Percentiles rank a stretch among this genome's conserved stretches.
Evolutionary conservation across 1,140 invertebrate genomes (phyloP).

Genomic region (Nautilus pompilius): DNA sequence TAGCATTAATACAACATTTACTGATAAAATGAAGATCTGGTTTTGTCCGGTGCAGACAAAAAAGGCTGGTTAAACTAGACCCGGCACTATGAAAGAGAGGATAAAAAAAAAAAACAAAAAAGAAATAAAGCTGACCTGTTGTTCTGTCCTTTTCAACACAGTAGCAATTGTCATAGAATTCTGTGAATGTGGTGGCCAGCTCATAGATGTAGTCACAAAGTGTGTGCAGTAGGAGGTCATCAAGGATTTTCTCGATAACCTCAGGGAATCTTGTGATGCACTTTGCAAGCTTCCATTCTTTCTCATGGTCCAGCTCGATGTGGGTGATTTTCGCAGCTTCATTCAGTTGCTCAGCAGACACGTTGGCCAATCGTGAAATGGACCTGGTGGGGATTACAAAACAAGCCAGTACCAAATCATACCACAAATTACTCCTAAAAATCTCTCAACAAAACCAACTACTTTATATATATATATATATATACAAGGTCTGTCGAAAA

Average conservation of each 20-base stretch:
- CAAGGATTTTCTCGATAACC: slow-evolving; percentile 76
- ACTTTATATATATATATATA: too few species aligned
- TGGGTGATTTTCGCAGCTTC: slow-evolving; percentile 58
- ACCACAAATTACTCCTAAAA: too few species aligned
- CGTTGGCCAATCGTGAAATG: slow-evolving; percentile 52
- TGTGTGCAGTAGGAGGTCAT: slow-evolving; percentile 82
- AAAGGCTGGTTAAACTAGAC: neutral
- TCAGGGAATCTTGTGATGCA: slow-evolving; percentile 78
- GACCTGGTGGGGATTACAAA: slow-evolving; percentile 25
- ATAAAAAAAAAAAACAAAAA: neutral
- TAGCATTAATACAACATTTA: too few species aligned
- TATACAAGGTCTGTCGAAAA: too few species aligned
- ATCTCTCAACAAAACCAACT: too few species aligned
- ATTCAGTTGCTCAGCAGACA: slow-evolving; percentile 62
- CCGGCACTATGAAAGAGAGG: neutral
- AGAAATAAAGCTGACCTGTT: slow-evolving; percentile 23
- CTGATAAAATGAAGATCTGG: too few species aligned
- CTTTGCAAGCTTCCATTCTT: slow-evolving; percentile 95
- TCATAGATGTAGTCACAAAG: slow-evolving; percentile 97
- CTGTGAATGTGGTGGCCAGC: slow-evolving; percentile 84
- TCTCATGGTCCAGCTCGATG: slow-evolving; percentile 78
- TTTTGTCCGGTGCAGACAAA: neutral
- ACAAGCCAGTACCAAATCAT: too few species aligned
- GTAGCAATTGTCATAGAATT: slow-evolving; percentile 98
- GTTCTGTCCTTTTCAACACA: slow-evolving; percentile 80